Evolutionary conservation across 2,888 invertebrate genomes (phyloP).

Genomic region (Diplazon laetatorius): DNA sequence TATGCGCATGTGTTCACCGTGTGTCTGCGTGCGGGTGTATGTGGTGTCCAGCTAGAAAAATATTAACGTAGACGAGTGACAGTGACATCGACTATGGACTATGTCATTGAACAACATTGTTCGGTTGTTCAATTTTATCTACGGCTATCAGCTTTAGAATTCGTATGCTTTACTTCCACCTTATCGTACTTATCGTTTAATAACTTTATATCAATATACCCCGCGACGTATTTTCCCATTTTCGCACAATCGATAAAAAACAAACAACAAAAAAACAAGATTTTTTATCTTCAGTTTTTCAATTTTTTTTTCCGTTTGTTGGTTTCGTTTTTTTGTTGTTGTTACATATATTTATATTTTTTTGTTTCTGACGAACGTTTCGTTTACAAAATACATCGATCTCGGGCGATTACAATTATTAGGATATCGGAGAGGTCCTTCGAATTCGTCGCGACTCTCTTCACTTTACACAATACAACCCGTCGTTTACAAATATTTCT

Average conservation of each 20-base stretch:
- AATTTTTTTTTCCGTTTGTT: constrained; percentile 33
- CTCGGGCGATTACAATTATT: constrained; percentile 49
- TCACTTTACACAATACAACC: constrained; percentile 17
- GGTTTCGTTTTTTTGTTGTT: constrained; percentile 1
- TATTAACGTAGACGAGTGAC: constrained; percentile 72
- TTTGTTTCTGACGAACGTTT: constrained; percentile 29
- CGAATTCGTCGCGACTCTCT: constrained; percentile 38
- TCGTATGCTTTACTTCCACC: constrained; percentile 81
- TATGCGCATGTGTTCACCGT: constrained; percentile 20
- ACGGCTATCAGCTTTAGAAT: constrained; percentile 82
- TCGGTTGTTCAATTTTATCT: constrained; percentile 77
- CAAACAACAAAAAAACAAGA: no score
- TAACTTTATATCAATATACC: constrained; percentile 45
- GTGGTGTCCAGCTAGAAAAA: constrained; percentile 68
- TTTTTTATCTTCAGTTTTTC: constrained; percentile 16
- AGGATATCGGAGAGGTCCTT: constrained; percentile 55
- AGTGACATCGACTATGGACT: constrained; percentile 78
- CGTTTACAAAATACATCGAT: constrained; percentile 61
- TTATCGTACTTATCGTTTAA: constrained; percentile 70
- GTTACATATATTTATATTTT: no score
- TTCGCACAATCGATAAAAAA: no score
- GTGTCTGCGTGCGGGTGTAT: constrained; percentile 25
- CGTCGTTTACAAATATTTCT: neutral
- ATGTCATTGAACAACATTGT: constrained; percentile 77
- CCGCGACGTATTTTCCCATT: constrained; percentile 41